Conservation (phyloP, 2,113 vertebrate genomes). For the Oncorhynchus clarkii region DNA sequence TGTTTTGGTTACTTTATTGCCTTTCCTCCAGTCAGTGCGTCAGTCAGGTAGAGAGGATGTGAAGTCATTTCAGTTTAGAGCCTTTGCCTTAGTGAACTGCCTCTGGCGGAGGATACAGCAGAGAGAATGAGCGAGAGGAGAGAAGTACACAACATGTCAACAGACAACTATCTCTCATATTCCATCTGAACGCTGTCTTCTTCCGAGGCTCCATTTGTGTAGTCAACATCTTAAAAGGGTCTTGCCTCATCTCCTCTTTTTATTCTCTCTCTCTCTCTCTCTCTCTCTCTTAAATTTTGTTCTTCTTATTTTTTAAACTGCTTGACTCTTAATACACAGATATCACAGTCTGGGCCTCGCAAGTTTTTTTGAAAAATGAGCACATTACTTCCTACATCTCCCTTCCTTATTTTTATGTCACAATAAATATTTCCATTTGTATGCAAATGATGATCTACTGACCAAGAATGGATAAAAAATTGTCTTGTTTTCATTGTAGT, state of each 20-base stretch:
- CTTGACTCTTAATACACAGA: slow-evolving; percentile 73
- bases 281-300: slow-evolving; percentile 38
- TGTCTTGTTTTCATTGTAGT: slow-evolving; percentile 74
- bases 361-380: slow-evolving; percentile 74
- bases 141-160: slow-evolving; percentile 60
- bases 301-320: slow-evolving; percentile 68
- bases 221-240: slow-evolving; percentile 73
- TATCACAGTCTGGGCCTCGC: slow-evolving; percentile 64
- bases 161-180: slow-evolving; percentile 68
- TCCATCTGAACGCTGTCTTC: slow-evolving; percentile 59
- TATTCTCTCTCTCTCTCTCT: neutral
- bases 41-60: slow-evolving; percentile 60
- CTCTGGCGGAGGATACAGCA: slow-evolving; percentile 26
- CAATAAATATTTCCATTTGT: slow-evolving; percentile 84
- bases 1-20: slow-evolving; percentile 66
- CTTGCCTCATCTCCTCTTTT: slow-evolving; percentile 36
- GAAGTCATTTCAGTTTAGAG: slow-evolving; percentile 70
- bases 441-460: slow-evolving; percentile 82
- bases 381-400: slow-evolving; percentile 72
- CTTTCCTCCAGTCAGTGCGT: slow-evolving; percentile 39
- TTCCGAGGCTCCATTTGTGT: slow-evolving; percentile 67
- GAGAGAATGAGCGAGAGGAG: slow-evolving; percentile 30
- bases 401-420: slow-evolving; percentile 57
- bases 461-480: slow-evolving; percentile 78
- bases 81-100: slow-evolving; percentile 2